Conservation (phyloP, 2,113 vertebrate genomes). For the Condylura cristata region DNA sequence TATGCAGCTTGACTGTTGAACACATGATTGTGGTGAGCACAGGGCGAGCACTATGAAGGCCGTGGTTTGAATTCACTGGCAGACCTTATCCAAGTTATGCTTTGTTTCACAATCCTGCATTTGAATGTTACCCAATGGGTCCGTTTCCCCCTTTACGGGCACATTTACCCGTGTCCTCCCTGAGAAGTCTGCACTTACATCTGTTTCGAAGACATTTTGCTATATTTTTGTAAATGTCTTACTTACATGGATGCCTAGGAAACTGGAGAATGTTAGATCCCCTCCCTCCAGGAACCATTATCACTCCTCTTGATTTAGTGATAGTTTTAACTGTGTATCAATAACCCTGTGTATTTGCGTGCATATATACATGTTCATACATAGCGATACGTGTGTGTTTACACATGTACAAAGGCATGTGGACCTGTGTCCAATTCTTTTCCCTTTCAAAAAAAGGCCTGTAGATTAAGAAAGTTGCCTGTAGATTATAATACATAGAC, state of each 20-base stretch:
- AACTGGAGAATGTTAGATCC: neutral
- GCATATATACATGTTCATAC: neutral
- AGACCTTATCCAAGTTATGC: too few relatives aligned
- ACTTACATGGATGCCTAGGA: neutral
- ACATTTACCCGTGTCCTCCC: neutral
- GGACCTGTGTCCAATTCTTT: neutral
- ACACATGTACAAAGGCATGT: neutral
- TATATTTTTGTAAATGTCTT: neutral
- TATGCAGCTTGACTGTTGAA: too few relatives aligned
- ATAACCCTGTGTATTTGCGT: neutral
- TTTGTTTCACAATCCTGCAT: neutral
- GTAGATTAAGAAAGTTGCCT: neutral
- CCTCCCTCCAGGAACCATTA: neutral
- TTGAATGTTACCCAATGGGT: neutral
- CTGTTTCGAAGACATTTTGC: neutral
- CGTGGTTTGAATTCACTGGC: too few relatives aligned
- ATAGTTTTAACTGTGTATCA: neutral
- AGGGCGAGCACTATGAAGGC: too few relatives aligned
- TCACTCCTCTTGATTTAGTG: neutral
- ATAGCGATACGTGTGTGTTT: neutral
- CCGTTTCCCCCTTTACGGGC: neutral
- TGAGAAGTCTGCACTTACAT: constrained; percentile 9
- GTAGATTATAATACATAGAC: neutral
- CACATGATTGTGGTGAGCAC: too few relatives aligned
- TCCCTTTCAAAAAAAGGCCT: neutral